Base-by-base conservation (phyloP, 2,888 invertebrate species). In the Caenorhabditis sp. region DNA sequence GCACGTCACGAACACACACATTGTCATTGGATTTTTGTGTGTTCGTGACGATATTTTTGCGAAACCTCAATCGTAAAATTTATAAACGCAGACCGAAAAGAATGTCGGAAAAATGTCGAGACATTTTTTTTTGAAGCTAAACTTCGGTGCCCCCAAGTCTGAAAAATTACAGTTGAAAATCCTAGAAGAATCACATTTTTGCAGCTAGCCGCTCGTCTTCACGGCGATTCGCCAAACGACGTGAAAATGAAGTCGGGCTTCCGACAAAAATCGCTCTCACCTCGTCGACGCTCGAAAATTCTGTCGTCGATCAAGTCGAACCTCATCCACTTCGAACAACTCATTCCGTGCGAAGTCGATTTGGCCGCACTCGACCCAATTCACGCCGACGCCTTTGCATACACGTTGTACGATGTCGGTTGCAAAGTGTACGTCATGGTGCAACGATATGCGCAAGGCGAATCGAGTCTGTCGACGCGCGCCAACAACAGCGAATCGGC, bases 301-400 rank as follows among this genome's bases (percentile, higher is more conserved):
- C 3, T 17, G 8, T 2, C 3, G 17, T 17, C 14, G 3, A 3
- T 43, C 5, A 5, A 58, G 58, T 37, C 66, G 36, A n/a, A 67
- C 57, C 51, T 72, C 19, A 19, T 58, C 24, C 8, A 23, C 19
- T 73, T 73, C 36, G 64, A 62, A n/a, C 65, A 68, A 24, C 51
- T 69, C 1, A 27, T 73, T 5, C 73, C 73, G 1, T 55, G 53
- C 10, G 68, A 68, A 24, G n/a, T 66, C 51, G 53, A 67, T 19
- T 50, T 72, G 24, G 37, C 61, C n/a, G n/a, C n/a, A n/a, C n/a
- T n/a, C n/a, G n/a, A n/a, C n/a, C n/a, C n/a, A n/a, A n/a, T n/a
- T n/a, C n/a, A n/a, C n/a, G n/a, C n/a, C n/a, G n/a, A n/a, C n/a
- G n/a, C n/a, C 37, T 72, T 68, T 27, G 27, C n/a, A n/a, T n/a